These are phyloP conservation scores for Philopedon plagiatum DNA, from an alignment of 2,888 invertebrate genomes.

Conservation along the genomic window DNA sequence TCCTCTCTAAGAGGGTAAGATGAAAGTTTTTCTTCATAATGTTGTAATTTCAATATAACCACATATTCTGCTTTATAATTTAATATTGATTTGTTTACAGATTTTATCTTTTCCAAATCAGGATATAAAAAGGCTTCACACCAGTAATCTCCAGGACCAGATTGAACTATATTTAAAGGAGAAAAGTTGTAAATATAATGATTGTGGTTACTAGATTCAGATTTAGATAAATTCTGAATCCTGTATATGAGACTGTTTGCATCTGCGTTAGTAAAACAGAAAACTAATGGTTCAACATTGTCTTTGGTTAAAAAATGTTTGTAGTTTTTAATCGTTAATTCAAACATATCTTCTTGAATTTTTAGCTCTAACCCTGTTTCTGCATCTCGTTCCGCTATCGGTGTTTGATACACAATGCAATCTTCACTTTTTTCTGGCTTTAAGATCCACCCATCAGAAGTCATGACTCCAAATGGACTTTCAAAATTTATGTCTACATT, in stretches of 20 bases:
- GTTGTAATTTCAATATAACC: slow-evolving; percentile 48
- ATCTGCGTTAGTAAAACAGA: slow-evolving; percentile 58
- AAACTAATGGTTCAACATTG: slow-evolving; percentile 48
- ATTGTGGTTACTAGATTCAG: background rate
- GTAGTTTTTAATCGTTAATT: slow-evolving; percentile 16
- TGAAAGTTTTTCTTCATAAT: slow-evolving; percentile 43
- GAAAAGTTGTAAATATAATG: slow-evolving; percentile 41
- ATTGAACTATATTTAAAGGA: slow-evolving; percentile 34
- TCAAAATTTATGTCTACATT: slow-evolving; percentile 44
- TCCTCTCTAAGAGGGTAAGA: slow-evolving; percentile 50
- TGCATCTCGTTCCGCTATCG: background rate
- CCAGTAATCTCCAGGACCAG: slow-evolving; percentile 60
- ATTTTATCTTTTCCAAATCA: slow-evolving; percentile 45
- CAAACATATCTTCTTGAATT: background rate
- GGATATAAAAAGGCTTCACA: slow-evolving; percentile 59
- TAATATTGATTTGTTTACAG: slow-evolving; percentile 30
- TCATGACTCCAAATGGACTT: slow-evolving; percentile 48
- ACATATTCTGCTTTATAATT: slow-evolving; percentile 55
- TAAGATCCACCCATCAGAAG: slow-evolving; percentile 52
- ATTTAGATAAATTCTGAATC: slow-evolving; percentile 23
- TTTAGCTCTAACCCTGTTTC: slow-evolving; percentile 15
- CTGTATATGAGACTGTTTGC: slow-evolving; percentile 43
- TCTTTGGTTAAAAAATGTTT: slow-evolving; percentile 16
- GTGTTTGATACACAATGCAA: slow-evolving; percentile 50
- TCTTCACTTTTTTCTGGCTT: slow-evolving; percentile 25